Evolutionary conservation across 2,113 vertebrate genomes (phyloP), one percentile per base, ranked within the genome.

Genomic region (Corvus hawaiiensis): DNA sequence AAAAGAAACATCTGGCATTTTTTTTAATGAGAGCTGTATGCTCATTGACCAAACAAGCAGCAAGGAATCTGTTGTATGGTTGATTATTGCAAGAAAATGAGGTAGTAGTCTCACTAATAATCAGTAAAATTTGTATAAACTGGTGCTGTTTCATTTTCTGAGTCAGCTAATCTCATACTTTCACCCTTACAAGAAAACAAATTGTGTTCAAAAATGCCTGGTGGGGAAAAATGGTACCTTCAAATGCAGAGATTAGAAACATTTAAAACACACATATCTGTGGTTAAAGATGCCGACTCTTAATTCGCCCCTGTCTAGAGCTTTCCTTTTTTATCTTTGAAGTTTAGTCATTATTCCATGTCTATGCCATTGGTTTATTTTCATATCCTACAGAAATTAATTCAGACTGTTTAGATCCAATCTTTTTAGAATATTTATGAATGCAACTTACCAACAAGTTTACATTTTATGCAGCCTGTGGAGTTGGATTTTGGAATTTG

Each of bases 401-500:
- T 84, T 66, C 49, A 66, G 80, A 19, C 5, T 88, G 28, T 76
- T 97, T 82, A 67, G 63, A 49, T 87, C 4, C n/a, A 67, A 4
- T 26, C 62, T 33, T 89, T 84, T 87, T 75, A 93, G 78, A 61
- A 49, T 81, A 86, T 93, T 61, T 94, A 82, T 92, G 75, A 72
- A 92, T 84, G 67, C 86, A 96, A 56, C 69, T 74, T 92, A 97
- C 83, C 74, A 95, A 96, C 78, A 97, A 96, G 96, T 98, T 96
- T 93, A 48, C 95, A 93, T 90, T 96, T 96, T 91, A 79, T 94
- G 91, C 97, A 97, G 97, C 72, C 94, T 93, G 84, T 97, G 93
- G 97, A 95, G 95, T 96, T 97, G 96, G 93, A 98, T 98, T 98
- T 98, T 98, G 97, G 97, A 98, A 98, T 98, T 98, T 98, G 97